Evolutionary conservation across 2,797 vertebrate genomes (phyloP), one percentile per base, ranked within the genome.

Genomic region (Aplochiton taeniatus): DNA sequence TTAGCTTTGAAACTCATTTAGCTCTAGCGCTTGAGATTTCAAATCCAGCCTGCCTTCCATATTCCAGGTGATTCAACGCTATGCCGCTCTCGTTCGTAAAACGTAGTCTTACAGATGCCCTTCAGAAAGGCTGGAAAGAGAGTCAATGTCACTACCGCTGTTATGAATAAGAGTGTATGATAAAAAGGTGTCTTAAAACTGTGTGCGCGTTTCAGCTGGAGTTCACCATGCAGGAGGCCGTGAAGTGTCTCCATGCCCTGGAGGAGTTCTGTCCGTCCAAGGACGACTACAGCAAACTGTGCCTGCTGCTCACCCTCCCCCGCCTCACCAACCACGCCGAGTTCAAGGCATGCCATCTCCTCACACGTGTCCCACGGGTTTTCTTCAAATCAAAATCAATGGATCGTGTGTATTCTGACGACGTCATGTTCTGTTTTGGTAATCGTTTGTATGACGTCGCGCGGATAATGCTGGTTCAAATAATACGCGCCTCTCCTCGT

Each of bases 251-350:
- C 16, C 98, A 99, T 0, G 91, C 93, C 0, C 82, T 99, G 65
- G 97, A 99, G 82, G 97, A 98, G 57, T 98, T 96, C 65, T 99
- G 97, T 66, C 91, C 96, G 20, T 94, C 94, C 14, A 98, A 98
- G 91, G 98, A 99, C 0, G 98, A 99, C 85, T 99, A 99, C 77
- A 99, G 97, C 69, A 98, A 98, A 74, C 92, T 99, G 49, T 99
- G 98, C 84, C 79, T 99, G 85, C 94, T 99, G 11, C 94, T 99
- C 74, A 99, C 98, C 0, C 91, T 99, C 83, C 98, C 98, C 31
- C 96, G 97, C 52, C 92, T 99, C 74, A 99, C 97, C 75, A 96
- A 98, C 88, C 98, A 99, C 0, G 94, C 98, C 0, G 98, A 99
- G 84, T 99, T 99, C 84, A 98, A 98, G 86, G 90, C 76, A 80